These are phyloP conservation scores for Drosophila sulfurigaster DNA, from an alignment of 1,140 invertebrate genomes.

Conservation along the genomic window DNA sequence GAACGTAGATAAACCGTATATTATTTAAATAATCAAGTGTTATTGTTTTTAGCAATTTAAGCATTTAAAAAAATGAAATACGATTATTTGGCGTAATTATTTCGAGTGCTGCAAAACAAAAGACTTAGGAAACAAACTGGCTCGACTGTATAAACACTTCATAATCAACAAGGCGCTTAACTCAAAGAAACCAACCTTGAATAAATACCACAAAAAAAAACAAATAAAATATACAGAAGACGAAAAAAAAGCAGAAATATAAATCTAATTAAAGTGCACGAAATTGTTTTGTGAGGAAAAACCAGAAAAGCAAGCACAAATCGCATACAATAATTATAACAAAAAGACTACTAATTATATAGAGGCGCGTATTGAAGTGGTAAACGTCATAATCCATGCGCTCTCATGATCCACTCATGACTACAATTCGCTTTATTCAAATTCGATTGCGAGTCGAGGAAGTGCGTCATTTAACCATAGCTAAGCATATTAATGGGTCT, in stretches of 20 bases:
- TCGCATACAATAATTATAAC: constrained; percentile 28
- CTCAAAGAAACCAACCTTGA: constrained; percentile 59
- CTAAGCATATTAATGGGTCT: constrained; percentile 55
- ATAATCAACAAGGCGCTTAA: constrained; percentile 10
- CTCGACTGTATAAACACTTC: constrained; percentile 7
- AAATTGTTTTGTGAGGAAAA: constrained; percentile 47
- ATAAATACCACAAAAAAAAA: constrained; percentile 41
- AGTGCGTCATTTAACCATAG: constrained; percentile 52
- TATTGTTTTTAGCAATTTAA: neutral
- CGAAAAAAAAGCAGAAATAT: constrained; percentile 27
- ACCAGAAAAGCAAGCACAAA: constrained; percentile 50
- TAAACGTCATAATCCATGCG: constrained; percentile 30
- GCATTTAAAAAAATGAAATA: constrained; percentile 11
- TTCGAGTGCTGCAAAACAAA: constrained; percentile 38
- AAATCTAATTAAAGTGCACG: constrained; percentile 63
- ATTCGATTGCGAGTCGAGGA: constrained; percentile 33
- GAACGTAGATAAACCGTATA: constrained; percentile 9
- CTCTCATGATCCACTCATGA: constrained; percentile 22
- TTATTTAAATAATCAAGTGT: constrained; percentile 10
- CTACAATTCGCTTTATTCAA: constrained; percentile 8
- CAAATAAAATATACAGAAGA: constrained; percentile 17
- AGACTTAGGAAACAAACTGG: constrained; percentile 50
- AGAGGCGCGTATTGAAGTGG: constrained; percentile 25
- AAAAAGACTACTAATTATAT: constrained; percentile 34
- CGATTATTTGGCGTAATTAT: constrained; percentile 14